These are phyloP conservation scores for Nephrocerus scutellatus DNA, from an alignment of 2,888 invertebrate species.

Conservation along the genomic window DNA sequence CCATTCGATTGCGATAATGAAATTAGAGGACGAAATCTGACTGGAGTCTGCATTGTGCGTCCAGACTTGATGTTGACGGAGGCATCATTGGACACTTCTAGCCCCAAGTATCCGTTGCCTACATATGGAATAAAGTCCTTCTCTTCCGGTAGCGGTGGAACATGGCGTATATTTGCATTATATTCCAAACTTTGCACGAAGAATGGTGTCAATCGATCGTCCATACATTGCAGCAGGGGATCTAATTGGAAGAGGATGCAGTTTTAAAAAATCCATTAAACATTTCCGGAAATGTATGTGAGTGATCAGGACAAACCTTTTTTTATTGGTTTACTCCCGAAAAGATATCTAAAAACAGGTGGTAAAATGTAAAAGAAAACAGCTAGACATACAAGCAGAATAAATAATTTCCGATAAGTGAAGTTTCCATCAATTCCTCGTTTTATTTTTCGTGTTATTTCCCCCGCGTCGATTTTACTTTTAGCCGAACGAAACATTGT, in stretches of 20 bases:
- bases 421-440: constrained; percentile 41
- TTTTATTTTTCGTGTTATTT: constrained; percentile 39
- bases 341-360: constrained; percentile 57
- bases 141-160: constrained; percentile 51
- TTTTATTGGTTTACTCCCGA: constrained; percentile 49
- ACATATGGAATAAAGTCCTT: constrained; percentile 63
- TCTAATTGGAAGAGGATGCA: constrained; percentile 27
- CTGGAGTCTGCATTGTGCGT: constrained; percentile 58
- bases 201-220: constrained; percentile 57
- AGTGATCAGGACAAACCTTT: constrained; percentile 31
- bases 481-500: constrained; percentile 43
- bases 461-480: constrained; percentile 43
- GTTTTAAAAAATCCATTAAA: constrained; percentile 1
- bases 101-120: constrained; percentile 67
- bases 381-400: constrained; percentile 50
- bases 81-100: constrained; percentile 57
- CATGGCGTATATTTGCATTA: constrained; percentile 61
- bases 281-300: neutral
- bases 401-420: constrained; percentile 43
- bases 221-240: constrained; percentile 58
- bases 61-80: constrained; percentile 61
- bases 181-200: constrained; percentile 56
- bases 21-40: constrained; percentile 62
- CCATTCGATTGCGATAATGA: constrained; percentile 52
- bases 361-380: constrained; percentile 61